phyloP scores from a whole-genome alignment of 2,113 vertebrate species.

The Glaucomys volans region DNA sequence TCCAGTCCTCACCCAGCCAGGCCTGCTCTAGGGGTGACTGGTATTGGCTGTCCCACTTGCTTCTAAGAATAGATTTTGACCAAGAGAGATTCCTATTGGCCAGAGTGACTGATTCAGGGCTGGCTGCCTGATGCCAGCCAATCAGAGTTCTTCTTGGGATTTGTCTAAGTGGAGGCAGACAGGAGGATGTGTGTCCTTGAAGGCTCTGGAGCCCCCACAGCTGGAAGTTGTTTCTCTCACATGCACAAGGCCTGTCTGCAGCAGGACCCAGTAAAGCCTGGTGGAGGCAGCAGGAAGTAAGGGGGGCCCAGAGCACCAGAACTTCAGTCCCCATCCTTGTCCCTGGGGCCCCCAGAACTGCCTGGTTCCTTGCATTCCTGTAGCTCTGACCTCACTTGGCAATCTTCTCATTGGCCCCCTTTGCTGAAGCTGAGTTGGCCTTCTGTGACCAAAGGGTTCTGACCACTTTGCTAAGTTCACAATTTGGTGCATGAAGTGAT shows the following conservation, averaged over 20 bases:
- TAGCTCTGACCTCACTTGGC: not conserved
- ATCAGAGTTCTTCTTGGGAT: constrained; percentile 12
- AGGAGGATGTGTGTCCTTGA: constrained; percentile 43
- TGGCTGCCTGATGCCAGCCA: constrained; percentile 39
- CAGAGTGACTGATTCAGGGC: not conserved
- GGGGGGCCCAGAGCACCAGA: not conserved
- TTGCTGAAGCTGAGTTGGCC: not conserved
- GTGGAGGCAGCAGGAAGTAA: not conserved
- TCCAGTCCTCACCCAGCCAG: not conserved
- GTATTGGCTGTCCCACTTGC: not conserved
- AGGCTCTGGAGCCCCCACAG: not conserved
- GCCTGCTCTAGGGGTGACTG: not conserved
- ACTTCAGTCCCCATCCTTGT: not conserved
- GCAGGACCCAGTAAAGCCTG: not conserved
- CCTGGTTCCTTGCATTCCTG: not conserved
- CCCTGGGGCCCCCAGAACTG: not conserved
- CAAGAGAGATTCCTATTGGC: not conserved
- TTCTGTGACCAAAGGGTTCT: constrained; percentile 4
- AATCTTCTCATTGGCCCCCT: not conserved
- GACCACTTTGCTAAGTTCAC: not conserved
- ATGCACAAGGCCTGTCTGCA: not conserved
- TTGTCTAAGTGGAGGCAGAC: not conserved
- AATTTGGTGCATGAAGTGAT: not conserved
- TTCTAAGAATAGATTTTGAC: constrained; percentile 43
- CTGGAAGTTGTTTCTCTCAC: not conserved